Evolutionary conservation across 2,113 vertebrate genomes (phyloP), one percentile per base, ranked within the genome.

Genomic region (Podarcis cretensis): DNA sequence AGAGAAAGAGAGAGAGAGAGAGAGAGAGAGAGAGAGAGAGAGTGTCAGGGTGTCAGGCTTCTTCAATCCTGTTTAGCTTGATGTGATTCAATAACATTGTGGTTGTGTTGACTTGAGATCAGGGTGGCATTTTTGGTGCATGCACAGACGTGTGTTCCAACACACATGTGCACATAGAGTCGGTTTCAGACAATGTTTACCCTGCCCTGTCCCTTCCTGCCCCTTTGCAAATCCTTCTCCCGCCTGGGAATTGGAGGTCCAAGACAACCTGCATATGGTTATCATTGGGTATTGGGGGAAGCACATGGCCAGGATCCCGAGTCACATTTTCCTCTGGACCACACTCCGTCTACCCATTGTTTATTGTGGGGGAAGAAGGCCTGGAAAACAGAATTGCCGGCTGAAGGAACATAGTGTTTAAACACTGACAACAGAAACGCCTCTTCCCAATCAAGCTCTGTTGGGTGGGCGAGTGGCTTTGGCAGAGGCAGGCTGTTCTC

Each of bases 291-390:
- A 87, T 81, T 3, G 0, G 93, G 90, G 77, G 91, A 32, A 82
- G 68, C 90, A 84, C 89, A 48, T 87, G 92, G 93, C 91, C 90
- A 63, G 93, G 91, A 93, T 85, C 92, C 86, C 1, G 86, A 75
- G 83, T 96, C 87, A 89, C 86, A 87, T 94, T 96, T 95, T 94
- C 96, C 94, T 92, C 90, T 92, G 93, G 90, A 93, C 92, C 87
- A 91, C 88, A 89, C 90, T 95, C 93, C 89, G 69, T 69, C 89
- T 93, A 69, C 79, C 91, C 88, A 16, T 95, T 93, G 93, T 95
- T 96, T 80, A 76, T 37, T 8, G 87, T 87, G 91, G 92, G 91
- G 95, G 92, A 93, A 81, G 92, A 93, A 80, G 92, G 92, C 69
- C 90, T 93, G 91, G 90, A 93, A 96, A 95, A 16, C 2, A 16